A percentile compares a stretch with the other conserved stretches of the same genome.
Evolutionary conservation across 2,797 vertebrate genomes (phyloP).

Genomic region (Propithecus perrieri): DNA sequence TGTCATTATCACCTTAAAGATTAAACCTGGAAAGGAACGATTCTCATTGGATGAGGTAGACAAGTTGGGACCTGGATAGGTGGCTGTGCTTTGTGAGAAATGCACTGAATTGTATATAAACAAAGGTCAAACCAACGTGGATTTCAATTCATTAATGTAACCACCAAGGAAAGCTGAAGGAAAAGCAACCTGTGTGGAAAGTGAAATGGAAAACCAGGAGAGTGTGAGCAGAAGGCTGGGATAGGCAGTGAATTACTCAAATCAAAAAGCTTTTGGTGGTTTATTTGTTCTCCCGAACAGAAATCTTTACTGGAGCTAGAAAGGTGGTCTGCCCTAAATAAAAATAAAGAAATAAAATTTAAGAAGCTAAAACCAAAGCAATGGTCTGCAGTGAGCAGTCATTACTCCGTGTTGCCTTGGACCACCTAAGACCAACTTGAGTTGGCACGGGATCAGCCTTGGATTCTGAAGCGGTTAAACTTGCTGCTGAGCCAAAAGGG

Average conservation of each 20-base stretch:
- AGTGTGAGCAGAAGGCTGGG: background rate
- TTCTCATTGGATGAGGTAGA: background rate
- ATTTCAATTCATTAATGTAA: slow-evolving; percentile 24
- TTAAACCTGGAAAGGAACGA: background rate
- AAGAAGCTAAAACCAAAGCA: slow-evolving; percentile 33
- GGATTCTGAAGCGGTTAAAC: background rate
- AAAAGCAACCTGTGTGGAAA: background rate
- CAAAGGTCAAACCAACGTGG: slow-evolving; percentile 8
- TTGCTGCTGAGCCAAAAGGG: background rate
- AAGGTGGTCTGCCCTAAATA: background rate
- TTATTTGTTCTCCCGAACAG: slow-evolving; percentile 26
- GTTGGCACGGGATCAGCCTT: background rate
- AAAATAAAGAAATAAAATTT: background rate
- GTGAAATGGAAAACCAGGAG: slow-evolving; percentile 34
- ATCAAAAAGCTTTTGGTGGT: background rate
- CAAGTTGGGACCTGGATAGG: background rate
- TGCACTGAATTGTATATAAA: background rate
- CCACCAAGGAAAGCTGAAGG: slow-evolving; percentile 25
- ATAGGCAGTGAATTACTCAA: background rate
- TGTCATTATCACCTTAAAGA: background rate
- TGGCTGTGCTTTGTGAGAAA: slow-evolving; percentile 28
- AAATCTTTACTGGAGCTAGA: slow-evolving; percentile 22
- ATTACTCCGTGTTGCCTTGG: background rate
- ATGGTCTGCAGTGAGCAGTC: background rate
- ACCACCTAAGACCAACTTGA: background rate